A percentile compares a stretch with the other conserved stretches of the same genome.
Conservation (phyloP, 2,888 invertebrate genomes). For the Drosophila koepferae region DNA sequence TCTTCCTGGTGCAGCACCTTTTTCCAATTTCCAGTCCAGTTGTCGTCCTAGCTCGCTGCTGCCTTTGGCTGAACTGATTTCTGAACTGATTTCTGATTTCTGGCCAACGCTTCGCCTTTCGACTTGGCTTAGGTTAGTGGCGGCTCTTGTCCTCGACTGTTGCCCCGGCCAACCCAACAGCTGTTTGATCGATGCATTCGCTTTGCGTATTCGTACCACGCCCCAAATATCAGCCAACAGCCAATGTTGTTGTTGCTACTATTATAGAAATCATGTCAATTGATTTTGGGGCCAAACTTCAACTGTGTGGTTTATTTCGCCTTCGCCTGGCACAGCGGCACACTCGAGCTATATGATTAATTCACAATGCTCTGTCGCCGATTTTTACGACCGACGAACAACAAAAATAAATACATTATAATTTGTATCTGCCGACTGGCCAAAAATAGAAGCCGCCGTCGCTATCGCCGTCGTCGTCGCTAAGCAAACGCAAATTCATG, state of each 20-base stretch:
- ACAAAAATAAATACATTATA: constrained; percentile 27
- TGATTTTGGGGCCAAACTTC: constrained; percentile 62
- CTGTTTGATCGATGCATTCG: constrained; percentile 70
- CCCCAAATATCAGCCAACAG: constrained; percentile 46
- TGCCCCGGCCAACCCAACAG: constrained; percentile 33
- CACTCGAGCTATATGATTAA: constrained; percentile 70
- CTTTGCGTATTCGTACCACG: constrained; percentile 80
- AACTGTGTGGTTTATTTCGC: constrained; percentile 22
- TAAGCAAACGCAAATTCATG: constrained; percentile 75
- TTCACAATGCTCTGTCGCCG: constrained; percentile 66
- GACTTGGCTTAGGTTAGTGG: constrained; percentile 77
- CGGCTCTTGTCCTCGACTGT: constrained; percentile 50
- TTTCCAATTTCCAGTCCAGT: neutral
- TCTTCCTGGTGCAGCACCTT: neutral
- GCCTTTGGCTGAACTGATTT: constrained; percentile 72
- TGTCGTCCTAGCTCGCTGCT: constrained; percentile 61
- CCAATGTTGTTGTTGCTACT: constrained; percentile 27
- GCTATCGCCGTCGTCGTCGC: constrained; percentile 21
- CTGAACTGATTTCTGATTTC: constrained; percentile 67
- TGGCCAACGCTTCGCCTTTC: constrained; percentile 73
- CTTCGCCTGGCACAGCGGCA: constrained; percentile 58
- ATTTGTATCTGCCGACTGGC: constrained; percentile 50
- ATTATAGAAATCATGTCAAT: constrained; percentile 75
- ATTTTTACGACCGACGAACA: constrained; percentile 70
- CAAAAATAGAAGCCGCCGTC: constrained; percentile 65